Evolutionary conservation across 2,797 vertebrate genomes (phyloP).

Genomic region (Hypotaenidia okinawae): DNA sequence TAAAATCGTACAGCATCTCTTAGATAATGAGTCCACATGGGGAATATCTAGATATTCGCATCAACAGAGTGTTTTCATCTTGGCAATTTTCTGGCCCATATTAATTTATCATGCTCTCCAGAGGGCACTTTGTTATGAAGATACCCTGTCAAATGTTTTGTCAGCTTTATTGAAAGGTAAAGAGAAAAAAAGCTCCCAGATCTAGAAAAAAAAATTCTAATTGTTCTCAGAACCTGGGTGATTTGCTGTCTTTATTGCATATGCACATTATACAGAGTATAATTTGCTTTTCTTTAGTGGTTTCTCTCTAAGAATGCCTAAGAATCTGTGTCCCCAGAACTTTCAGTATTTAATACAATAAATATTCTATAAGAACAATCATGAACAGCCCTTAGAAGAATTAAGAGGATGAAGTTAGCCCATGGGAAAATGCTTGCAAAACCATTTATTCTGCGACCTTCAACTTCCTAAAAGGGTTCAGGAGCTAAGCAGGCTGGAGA

Average conservation of each 20-base stretch:
- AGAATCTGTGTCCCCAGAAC: not conserved
- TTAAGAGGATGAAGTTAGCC: not conserved
- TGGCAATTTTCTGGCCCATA: conserved; percentile 16
- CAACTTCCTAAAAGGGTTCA: not conserved
- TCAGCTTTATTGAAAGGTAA: conserved; percentile 18
- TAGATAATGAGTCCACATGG: conserved; percentile 1
- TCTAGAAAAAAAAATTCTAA: not conserved
- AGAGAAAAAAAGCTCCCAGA: not conserved
- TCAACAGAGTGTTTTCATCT: conserved; percentile 37
- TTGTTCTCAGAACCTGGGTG: not conserved
- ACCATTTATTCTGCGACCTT: not conserved
- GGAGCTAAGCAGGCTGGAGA: not conserved
- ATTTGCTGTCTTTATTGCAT: not conserved
- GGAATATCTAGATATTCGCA: not conserved
- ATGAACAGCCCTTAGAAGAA: not conserved
- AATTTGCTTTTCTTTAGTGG: not conserved
- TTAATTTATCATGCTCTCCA: conserved; percentile 33
- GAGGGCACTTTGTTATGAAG: conserved; percentile 34
- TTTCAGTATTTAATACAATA: not conserved
- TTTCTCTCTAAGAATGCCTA: not conserved
- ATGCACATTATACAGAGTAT: not conserved
- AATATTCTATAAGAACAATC: not conserved
- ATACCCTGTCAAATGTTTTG: not conserved
- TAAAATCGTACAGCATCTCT: not conserved
- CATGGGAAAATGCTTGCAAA: not conserved